Conservation (phyloP, 2,797 vertebrate species). For the Mormyrops boulengeri region DNA sequence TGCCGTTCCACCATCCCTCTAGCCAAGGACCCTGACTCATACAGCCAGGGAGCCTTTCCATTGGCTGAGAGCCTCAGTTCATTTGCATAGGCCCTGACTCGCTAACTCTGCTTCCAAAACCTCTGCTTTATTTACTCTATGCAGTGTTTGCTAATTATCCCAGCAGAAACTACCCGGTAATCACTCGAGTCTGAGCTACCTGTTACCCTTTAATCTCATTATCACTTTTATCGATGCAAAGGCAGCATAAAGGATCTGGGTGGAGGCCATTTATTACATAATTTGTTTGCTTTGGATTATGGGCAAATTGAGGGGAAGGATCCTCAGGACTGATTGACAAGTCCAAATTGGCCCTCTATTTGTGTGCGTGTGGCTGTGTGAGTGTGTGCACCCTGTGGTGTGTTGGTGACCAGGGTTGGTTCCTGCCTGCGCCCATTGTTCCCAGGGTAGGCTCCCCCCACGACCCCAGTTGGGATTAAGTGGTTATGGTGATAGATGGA, state of each 20-base stretch:
- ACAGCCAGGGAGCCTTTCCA: neutral
- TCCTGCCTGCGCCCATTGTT: too few species aligned
- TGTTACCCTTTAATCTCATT: neutral
- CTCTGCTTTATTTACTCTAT: neutral
- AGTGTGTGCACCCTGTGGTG: too few species aligned
- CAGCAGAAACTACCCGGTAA: slow-evolving; percentile 45
- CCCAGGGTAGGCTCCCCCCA: too few species aligned
- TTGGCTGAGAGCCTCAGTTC: neutral
- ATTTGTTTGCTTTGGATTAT: neutral
- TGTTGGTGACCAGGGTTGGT: too few species aligned
- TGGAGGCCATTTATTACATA: neutral
- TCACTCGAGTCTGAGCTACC: slow-evolving; percentile 26
- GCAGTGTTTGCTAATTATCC: neutral
- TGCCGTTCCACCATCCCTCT: neutral
- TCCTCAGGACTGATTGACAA: neutral
- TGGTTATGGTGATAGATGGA: too few species aligned
- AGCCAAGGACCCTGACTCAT: neutral
- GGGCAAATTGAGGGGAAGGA: neutral
- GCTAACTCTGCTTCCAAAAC: neutral
- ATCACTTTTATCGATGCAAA: neutral
- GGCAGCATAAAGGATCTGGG: neutral
- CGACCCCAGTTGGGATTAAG: too few species aligned
- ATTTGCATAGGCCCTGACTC: neutral
- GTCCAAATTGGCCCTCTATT: too few species aligned
- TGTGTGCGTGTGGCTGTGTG: too few species aligned